Evolutionary conservation across 2,113 vertebrate species (phyloP).

Genomic region (Poicephalus gulielmi): DNA sequence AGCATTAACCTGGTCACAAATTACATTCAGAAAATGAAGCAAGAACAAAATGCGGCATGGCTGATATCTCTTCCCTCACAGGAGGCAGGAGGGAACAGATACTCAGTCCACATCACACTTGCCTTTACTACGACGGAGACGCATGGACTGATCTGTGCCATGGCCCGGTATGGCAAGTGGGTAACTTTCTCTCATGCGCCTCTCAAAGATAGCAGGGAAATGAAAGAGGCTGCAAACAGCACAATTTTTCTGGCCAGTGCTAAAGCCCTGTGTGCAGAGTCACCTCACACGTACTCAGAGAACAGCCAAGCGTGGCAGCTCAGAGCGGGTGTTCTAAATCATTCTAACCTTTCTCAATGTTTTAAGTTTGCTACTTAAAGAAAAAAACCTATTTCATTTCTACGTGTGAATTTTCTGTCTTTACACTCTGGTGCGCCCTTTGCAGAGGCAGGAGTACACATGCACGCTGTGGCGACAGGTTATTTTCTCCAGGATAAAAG

Average conservation of each 20-base stretch:
- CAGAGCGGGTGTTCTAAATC: constrained; percentile 61
- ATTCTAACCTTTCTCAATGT: constrained; percentile 64
- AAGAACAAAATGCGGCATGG: background rate
- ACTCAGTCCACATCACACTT: background rate
- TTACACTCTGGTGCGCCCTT: background rate
- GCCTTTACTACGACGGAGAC: background rate
- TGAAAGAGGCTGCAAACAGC: background rate
- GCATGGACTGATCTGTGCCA: background rate
- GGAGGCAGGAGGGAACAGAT: background rate
- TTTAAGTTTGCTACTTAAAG: constrained; percentile 62
- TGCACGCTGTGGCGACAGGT: background rate
- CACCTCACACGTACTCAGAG: constrained; percentile 53
- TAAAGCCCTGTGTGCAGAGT: constrained; percentile 11
- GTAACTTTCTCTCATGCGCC: background rate
- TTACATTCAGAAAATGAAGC: background rate
- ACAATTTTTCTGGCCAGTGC: background rate
- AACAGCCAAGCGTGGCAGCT: constrained; percentile 61
- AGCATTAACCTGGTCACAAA: background rate
- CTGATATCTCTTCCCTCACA: background rate
- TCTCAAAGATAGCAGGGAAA: background rate
- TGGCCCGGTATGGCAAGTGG: background rate
- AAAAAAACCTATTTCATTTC: constrained; percentile 24
- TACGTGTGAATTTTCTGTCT: constrained; percentile 38
- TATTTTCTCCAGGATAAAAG: constrained; percentile 13
- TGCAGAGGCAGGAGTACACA: background rate